Evolutionary conservation across 1,140 invertebrate genomes (phyloP), one percentile per base, ranked within the genome.

Genomic region (Cryptotermes secundus): DNA sequence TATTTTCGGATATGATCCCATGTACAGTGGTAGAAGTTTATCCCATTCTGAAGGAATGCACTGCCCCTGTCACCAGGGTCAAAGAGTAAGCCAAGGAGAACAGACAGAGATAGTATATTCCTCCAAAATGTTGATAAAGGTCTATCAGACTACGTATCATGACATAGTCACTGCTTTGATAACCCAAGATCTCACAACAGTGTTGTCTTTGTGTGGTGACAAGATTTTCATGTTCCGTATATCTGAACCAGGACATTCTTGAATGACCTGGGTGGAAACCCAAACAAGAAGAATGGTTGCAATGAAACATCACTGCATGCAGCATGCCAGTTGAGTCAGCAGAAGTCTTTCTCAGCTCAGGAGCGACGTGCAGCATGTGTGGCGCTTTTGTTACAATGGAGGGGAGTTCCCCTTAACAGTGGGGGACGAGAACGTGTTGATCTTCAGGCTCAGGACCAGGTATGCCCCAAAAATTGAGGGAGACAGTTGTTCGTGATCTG

Each of bases 271-370:
- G 91, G 91, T 79, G 94, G 94, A 35, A 95, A 95, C 88, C 94
- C 93, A 24, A 95, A 94, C 88, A 94, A 94, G 88, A 92, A 91
- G 82, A 95, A 95, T 88, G 90, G 88, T 35, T 88, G 89, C 49
- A 94, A 94, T 87, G 93, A 94, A 88, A 94, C 92, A 4, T 91
- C 92, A 3, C 88, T 95, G 59, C 94, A 95, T 88, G 91, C 91
- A 86, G 92, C 93, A 12, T 95, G 93, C 87, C 91, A 92, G 86
- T 90, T 94, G 72, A 87, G 90, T 82, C 90, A 89, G 80, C 91
- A 89, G 65, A 90, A 91, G 88, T 90, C 90, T 86, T 90, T 90
- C 79, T 91, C 92, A 42, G 92, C 93, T 16, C 91, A 92, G 87
- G 92, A 93, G 87, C 86, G 92, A 42, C 88, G 93, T 83, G 90